Conservation (phyloP, 2,113 vertebrate species). For the Todiramphus chloris region DNA sequence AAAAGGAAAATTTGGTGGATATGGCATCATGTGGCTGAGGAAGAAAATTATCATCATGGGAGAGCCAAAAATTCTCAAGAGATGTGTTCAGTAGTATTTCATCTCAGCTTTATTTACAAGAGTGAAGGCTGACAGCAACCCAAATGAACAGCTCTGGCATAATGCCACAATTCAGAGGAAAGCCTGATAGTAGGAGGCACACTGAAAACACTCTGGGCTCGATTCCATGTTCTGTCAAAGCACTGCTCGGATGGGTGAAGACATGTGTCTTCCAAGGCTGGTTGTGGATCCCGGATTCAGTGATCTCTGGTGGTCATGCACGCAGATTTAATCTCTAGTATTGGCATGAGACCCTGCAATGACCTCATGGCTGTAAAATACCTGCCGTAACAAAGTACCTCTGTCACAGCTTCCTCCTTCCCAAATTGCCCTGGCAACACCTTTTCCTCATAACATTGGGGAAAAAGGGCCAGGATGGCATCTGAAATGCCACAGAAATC, state of each 20-base stretch:
- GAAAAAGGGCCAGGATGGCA: neutral
- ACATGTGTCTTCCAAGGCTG: neutral
- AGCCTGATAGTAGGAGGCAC: neutral
- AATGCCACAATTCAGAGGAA: constrained; percentile 12
- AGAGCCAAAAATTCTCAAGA: neutral
- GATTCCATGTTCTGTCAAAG: constrained; percentile 4
- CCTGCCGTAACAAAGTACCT: neutral
- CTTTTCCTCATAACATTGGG: neutral
- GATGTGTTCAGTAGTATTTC: neutral
- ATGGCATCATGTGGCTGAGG: neutral
- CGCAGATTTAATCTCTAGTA: neutral
- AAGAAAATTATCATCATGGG: neutral
- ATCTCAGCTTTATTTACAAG: neutral
- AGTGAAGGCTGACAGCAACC: neutral
- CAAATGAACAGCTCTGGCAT: constrained; percentile 30
- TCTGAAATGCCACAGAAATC: neutral
- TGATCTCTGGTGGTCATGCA: neutral
- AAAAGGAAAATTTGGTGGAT: neutral
- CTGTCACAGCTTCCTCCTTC: neutral
- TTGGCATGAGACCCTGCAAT: neutral
- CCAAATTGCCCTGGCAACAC: neutral
- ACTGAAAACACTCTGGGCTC: constrained; percentile 20
- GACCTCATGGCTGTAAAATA: constrained; percentile 17
- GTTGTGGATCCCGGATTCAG: neutral
- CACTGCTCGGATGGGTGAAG: rapidly evolving